phyloP scores from a whole-genome alignment of 1,140 invertebrate genomes.

The Geopemphigus sp. region DNA sequence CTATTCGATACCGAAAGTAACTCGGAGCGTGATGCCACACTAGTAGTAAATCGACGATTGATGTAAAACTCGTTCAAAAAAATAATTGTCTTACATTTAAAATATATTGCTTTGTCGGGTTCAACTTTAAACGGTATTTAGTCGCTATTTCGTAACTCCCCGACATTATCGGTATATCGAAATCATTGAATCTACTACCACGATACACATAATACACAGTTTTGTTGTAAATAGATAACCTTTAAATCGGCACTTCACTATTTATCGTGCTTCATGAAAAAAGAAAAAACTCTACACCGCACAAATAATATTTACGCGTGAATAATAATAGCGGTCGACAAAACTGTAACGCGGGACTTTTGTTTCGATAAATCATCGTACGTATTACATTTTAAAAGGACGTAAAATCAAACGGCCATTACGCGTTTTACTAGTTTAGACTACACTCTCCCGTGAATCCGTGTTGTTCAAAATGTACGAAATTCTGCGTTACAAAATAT shows the following conservation, averaged over 20 bases:
- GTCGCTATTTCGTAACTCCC: slow-evolving; percentile 5
- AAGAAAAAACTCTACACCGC: background rate
- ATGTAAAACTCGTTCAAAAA: background rate
- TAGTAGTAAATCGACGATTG: background rate
- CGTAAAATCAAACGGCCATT: background rate
- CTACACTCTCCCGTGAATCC: background rate
- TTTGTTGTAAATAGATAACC: background rate
- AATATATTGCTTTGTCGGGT: background rate
- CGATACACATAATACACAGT: background rate
- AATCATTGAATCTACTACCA: background rate
- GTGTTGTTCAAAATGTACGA: background rate
- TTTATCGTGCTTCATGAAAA: background rate
- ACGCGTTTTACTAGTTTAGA: background rate
- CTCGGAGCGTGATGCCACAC: background rate
- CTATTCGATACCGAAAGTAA: background rate
- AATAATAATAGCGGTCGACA: no score
- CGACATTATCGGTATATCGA: background rate
- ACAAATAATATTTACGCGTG: no score
- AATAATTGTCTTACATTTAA: background rate
- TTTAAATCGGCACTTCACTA: background rate
- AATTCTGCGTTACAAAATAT: background rate
- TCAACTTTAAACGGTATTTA: background rate
- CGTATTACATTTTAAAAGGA: background rate
- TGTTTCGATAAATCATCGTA: background rate
- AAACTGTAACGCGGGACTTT: no score